Evolutionary conservation across 2,888 invertebrate genomes (phyloP), one percentile per base, ranked within the genome.

Genomic region (Agonum fuliginosum): DNA sequence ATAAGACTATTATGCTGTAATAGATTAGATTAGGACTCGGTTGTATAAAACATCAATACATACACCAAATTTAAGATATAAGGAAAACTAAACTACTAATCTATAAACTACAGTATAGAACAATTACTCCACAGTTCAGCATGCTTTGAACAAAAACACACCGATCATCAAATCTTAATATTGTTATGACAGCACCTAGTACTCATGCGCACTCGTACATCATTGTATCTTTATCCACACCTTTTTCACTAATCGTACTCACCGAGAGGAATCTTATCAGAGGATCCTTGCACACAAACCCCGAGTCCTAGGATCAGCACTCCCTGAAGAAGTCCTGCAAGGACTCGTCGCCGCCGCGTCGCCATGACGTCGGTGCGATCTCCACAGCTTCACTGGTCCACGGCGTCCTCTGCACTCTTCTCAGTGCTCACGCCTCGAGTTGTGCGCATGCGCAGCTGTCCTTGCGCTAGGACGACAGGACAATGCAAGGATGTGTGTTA

Each of bases 231-330:
- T 62, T 62, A 5, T 20, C n/a, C 41, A 14, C 0, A 46, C 8
- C 12, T 17, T 6, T 46, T 6, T 3, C 46, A 46, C 14, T 8
- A 30, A 14, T 27, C 12, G 10, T 24, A 83, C 85, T 85, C 82
- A 86, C 86, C 86, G 76, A 86, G 79, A 20, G 86, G 86, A 74
- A 86, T 85, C 81, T 86, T 86, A 78, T 86, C 86, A 62, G 83
- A 82, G 37, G 83, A 83, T 37, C 8, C 24, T n/a, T n/a, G n/a
- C 43, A 69, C 12, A 34, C 65, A n/a, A n/a, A n/a, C 10, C n/a
- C 82, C 80, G 67, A 80, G 78, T 72, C 83, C 76, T 80, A 83
- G 81, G 80, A 83, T 81, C 79, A 84, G 82, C 81, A 41, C 84
- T 82, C 86, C 86, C 86, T 78, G 86, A 78, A 34, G 86, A 86